Evolutionary conservation across 92 coral and sea anemone genomes (phyloP), one percentile per base, ranked within the genome.

Genomic region (Montipora capitata): DNA sequence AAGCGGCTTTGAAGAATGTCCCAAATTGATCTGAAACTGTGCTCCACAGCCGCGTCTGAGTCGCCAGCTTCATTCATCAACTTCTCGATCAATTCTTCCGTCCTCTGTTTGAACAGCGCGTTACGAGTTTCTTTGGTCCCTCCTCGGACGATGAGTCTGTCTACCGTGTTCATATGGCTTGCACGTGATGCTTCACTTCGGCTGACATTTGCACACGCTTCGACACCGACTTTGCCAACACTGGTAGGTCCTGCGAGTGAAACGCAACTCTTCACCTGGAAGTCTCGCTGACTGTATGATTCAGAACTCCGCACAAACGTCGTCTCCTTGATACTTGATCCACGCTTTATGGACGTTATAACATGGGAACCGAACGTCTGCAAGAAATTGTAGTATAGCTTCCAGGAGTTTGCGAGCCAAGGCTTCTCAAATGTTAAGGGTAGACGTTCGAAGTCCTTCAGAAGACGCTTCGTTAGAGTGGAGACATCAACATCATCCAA

Each of bases 11-110:
- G 72, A 4, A 83, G 72, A 72, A 89, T 39, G 40, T 82, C 80
- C 88, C 92, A 89, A 13, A 89, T 61, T 20, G 92, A 69, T 18
- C 62, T 89, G 39, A 89, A 74, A 10, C 7, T 48, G 52, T 48
- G 10, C 52, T 10, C 52, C 10, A 48, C 52, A 48, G 52, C 52
- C 52, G 52, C 52, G 52, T 48, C 52, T 48, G 52, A 48, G 2
- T 48, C 52, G 10, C 10, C 3, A 48, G 52, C 92, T 88, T 88
- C 87, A 17, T 73, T 63, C 70, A 88, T 52, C 44, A 88, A 81
- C 68, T 61, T 57, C n/a, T 69, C 67, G 16, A 84, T 79, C 40
- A 90, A 87, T 49, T 79, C 69, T 18, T 84, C 18, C 15, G 52
- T 48, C 10, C 6, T 48, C 52, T 48, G 6, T 10, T 48, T 48